Conservation (phyloP, 2,797 vertebrate genomes). For the Epinephelus awoara region DNA sequence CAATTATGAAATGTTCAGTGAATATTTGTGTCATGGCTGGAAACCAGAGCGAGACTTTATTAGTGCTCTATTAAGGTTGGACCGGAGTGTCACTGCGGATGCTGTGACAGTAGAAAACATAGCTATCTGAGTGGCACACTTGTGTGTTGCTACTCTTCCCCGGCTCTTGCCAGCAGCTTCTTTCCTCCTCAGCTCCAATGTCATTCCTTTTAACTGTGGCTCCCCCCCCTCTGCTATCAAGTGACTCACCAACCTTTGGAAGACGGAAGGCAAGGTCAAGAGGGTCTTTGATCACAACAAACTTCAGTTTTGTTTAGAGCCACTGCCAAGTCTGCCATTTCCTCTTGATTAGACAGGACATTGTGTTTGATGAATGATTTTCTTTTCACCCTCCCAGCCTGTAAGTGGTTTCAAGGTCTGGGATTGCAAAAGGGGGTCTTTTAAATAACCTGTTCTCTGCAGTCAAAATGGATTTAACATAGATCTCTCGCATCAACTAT, state of each 20-base stretch:
- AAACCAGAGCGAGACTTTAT: slow-evolving; percentile 30
- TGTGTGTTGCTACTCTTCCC: not conserved
- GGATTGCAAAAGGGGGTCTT: slow-evolving; percentile 35
- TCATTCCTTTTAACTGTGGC: slow-evolving; percentile 37
- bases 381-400: slow-evolving; percentile 1
- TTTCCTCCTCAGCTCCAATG: slow-evolving; percentile 24
- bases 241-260: slow-evolving; percentile 53
- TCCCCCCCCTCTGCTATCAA: slow-evolving; percentile 7
- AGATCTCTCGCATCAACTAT: slow-evolving; percentile 26
- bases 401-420: slow-evolving; percentile 41
- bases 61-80: not conserved
- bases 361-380: slow-evolving; percentile 42
- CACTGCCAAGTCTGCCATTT: slow-evolving; percentile 55
- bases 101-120: not conserved
- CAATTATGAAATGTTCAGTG: slow-evolving; percentile 47
- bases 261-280: slow-evolving; percentile 55
- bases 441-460: slow-evolving; percentile 45
- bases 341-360: slow-evolving; percentile 49
- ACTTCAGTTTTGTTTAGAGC: slow-evolving; percentile 51
- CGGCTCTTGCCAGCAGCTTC: slow-evolving; percentile 18
- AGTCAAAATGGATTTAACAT: slow-evolving; percentile 50
- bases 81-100: not conserved
- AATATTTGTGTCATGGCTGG: slow-evolving; percentile 64
- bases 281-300: slow-evolving; percentile 48
- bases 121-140: not conserved